A percentile compares a stretch with the other conserved stretches of the same genome.
phyloP scores from a whole-genome alignment of 2,797 vertebrate genomes.

The Myotis pilosus region DNA sequence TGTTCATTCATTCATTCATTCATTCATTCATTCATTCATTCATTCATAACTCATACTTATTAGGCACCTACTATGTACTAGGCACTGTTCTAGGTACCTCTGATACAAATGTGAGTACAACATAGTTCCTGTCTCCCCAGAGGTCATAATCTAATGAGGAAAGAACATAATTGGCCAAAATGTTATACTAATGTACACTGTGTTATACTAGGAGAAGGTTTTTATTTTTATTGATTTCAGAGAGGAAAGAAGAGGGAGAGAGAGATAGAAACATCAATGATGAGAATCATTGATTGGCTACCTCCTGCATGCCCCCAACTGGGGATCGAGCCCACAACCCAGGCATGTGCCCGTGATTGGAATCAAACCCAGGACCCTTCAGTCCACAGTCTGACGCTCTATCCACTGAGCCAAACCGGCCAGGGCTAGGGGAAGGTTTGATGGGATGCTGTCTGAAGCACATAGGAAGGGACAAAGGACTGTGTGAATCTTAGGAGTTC shows the following conservation, averaged over 20 bases:
- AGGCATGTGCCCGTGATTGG: no score
- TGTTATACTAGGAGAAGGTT: neutral
- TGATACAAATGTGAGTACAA: neutral
- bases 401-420: no score
- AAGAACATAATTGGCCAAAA: neutral
- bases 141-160: neutral
- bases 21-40: neutral
- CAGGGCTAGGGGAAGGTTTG: neutral
- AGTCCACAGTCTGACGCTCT: no score
- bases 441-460: neutral
- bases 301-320: no score
- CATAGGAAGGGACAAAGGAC: neutral
- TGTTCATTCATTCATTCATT: neutral
- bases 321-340: no score
- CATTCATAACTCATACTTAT: neutral
- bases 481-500: neutral
- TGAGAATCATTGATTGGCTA: no score
- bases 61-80: neutral
- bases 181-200: neutral
- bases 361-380: no score
- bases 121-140: neutral
- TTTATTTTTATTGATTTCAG: no score
- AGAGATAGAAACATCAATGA: no score
- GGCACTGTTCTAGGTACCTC: neutral
- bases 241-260: no score